Evolutionary conservation across 1,140 invertebrate genomes (phyloP), one percentile per base, ranked within the genome.

Genomic region (Drosophila tani): DNA sequence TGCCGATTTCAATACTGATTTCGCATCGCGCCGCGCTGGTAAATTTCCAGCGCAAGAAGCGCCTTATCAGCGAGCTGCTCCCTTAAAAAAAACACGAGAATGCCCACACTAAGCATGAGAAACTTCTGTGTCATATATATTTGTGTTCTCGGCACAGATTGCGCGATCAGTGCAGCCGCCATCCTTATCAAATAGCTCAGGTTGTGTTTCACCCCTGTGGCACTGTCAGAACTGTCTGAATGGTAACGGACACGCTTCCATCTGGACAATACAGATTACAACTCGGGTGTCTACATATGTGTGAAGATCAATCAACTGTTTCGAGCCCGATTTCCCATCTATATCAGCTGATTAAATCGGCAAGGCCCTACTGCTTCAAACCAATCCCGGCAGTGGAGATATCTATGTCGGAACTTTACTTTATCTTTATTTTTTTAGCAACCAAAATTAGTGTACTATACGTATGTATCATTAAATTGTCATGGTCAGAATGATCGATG

Each of bases 1-100:
- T 64, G 53, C 49, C 53, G 41, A 51, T 65, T 57, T 35, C 50
- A 32, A 59, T 29, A 12, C 19, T 24, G 56, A 24, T 65, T 65
- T 63, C 19, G 55, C 62, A 56, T 56, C 17, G 51, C 49, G 56
- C 63, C 53, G 57, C 57, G 11, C 57, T 75, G 85, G 81, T 81
- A 88, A 90, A 69, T 84, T 88, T 88, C 81, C 84, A 80, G 69
- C 68, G 51, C 59, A 64, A 77, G 75, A 77, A 67, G 47, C 62
- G 50, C 50, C 79, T 86, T 86, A 86, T 86, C 82, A 82, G 64
- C 35, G 21, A 21, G 64, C 56, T 27, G 14, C 46, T 71, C 35
- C 76, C 51, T 40, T 74, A 49, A 6, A 70, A 6, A 70, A 12
- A 41, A 45, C 21, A 40, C n/a, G 14, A 86, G 67, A 81, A 77